Percentiles rank a stretch among this genome's conserved stretches.
phyloP scores from a whole-genome alignment of 2,797 vertebrate species.

The Craterocephalus amniculus region DNA sequence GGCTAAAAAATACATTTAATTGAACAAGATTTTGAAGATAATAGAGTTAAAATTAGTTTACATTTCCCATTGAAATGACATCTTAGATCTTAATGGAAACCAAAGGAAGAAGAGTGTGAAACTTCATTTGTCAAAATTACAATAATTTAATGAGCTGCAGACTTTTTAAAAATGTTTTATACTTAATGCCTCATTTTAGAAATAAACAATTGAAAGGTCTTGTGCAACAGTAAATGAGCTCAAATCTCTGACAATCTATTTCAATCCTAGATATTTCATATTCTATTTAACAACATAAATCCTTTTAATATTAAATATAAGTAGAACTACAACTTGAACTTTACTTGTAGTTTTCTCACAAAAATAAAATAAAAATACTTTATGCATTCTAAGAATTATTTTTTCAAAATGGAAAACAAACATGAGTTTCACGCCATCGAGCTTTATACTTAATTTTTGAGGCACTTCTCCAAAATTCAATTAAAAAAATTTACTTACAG shows the following conservation, averaged over 20 bases:
- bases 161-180: background rate
- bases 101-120: background rate
- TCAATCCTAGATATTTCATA: too few species aligned
- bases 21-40: background rate
- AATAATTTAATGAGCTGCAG: background rate
- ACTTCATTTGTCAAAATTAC: background rate
- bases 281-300: background rate
- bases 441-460: background rate
- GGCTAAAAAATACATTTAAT: background rate
- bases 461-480: background rate
- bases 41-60: background rate
- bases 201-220: background rate
- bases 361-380: background rate
- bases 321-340: background rate
- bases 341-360: too few species aligned
- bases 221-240: background rate
- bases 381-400: background rate
- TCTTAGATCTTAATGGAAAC: background rate
- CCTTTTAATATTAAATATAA: background rate
- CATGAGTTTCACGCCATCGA: background rate
- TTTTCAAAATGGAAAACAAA: background rate
- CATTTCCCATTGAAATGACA: background rate
- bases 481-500: constrained; percentile 82
- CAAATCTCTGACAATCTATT: background rate
- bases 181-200: background rate